These are phyloP conservation scores for Drosophila kanapiae DNA, from an alignment of 1,140 invertebrate species.

Conservation along the genomic window DNA sequence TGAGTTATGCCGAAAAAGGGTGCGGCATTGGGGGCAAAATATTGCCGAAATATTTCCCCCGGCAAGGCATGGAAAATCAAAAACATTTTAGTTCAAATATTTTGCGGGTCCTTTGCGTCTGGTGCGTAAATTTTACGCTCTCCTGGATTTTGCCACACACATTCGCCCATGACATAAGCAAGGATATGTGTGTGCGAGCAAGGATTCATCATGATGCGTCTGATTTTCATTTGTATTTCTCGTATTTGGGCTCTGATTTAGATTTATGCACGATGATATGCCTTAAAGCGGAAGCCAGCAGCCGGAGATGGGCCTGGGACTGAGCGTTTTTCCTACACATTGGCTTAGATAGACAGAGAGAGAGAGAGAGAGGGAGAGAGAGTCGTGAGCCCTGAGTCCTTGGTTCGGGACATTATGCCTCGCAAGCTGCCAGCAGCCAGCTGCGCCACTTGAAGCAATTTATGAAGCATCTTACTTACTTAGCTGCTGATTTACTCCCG, in stretches of 20 bases:
- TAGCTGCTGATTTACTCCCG: constrained; percentile 78
- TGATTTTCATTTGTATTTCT: constrained; percentile 71
- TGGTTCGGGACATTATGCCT: constrained; percentile 47
- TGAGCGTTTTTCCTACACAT: background rate
- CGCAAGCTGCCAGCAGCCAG: constrained; percentile 67
- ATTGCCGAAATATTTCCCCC: constrained; percentile 61
- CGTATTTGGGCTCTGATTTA: constrained; percentile 66
- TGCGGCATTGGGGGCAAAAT: constrained; percentile 41
- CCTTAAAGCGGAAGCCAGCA: constrained; percentile 61
- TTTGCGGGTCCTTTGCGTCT: constrained; percentile 15
- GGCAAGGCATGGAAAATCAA: constrained; percentile 45
- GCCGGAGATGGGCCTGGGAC: constrained; percentile 12
- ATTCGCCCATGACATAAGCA: background rate
- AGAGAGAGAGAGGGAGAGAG: too few relatives aligned
- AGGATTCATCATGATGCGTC: constrained; percentile 56
- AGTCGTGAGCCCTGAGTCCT: constrained; percentile 37
- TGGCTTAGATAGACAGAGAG: too few relatives aligned
- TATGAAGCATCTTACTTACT: constrained; percentile 83
- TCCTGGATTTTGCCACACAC: constrained; percentile 38
- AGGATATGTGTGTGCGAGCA: constrained; percentile 24
- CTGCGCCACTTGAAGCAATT: constrained; percentile 80
- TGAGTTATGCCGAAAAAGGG: constrained; percentile 44
- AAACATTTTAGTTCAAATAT: constrained; percentile 58
- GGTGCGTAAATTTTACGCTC: constrained; percentile 67
- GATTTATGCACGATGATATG: constrained; percentile 69